These are phyloP conservation scores for Phylloscopus collybita DNA, from an alignment of 2,797 vertebrate species.

Conservation along the genomic window DNA sequence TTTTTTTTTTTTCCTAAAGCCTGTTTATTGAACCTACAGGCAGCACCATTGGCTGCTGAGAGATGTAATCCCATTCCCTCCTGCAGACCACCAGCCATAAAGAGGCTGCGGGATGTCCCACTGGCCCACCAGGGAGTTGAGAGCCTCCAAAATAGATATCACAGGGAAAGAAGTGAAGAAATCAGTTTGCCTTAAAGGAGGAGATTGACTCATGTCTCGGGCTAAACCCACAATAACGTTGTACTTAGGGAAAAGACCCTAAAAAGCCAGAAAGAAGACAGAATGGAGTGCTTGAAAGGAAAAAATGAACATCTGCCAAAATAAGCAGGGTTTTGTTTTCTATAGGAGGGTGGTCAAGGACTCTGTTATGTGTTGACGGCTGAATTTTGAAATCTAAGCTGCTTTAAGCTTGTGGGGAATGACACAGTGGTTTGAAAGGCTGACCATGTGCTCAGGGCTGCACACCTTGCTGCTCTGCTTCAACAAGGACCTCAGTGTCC, in stretches of 20 bases:
- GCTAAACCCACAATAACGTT: conserved; percentile 36
- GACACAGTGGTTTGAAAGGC: not conserved
- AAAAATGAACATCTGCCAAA: conserved; percentile 51
- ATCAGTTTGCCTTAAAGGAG: conserved; percentile 58
- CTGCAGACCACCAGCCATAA: conserved; percentile 70
- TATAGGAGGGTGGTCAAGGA: conserved; percentile 31
- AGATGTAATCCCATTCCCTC: conserved; percentile 65
- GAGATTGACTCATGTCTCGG: conserved; percentile 41
- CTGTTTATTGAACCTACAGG: conserved; percentile 59
- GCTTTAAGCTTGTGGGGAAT: not conserved
- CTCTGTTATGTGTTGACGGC: conserved; percentile 13
- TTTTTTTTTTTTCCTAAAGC: not conserved
- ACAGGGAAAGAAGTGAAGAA: conserved; percentile 59
- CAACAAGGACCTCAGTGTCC: not conserved
- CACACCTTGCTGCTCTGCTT: not conserved
- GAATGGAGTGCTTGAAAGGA: not conserved
- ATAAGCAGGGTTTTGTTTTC: conserved; percentile 49
- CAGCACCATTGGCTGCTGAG: conserved; percentile 69
- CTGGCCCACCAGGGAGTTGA: conserved; percentile 11
- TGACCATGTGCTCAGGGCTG: not conserved
- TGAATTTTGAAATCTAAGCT: conserved; percentile 9
- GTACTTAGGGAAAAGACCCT: conserved; percentile 30
- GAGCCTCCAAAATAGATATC: conserved; percentile 69
- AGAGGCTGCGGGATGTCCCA: conserved; percentile 8
- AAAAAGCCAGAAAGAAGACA: conserved; percentile 20